These are phyloP conservation scores for Apogon hyalosoma DNA, from an alignment of 2,797 vertebrate genomes.

Conservation along the genomic window DNA sequence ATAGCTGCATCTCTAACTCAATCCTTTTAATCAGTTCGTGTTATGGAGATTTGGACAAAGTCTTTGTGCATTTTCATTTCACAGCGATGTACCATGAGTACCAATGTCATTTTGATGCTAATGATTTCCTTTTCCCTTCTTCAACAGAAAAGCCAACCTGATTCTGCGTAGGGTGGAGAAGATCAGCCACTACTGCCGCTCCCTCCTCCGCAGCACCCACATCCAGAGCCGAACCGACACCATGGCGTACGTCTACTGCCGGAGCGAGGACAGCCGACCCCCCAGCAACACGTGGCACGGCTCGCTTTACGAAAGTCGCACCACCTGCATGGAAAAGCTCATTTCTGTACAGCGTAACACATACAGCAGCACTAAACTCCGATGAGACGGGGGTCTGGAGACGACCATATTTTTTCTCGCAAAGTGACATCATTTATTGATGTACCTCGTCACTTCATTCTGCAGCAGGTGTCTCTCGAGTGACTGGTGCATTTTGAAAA, in stretches of 20 bases:
- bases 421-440: constrained; percentile 63
- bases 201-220: constrained; percentile 91
- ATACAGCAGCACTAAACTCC: constrained; percentile 95
- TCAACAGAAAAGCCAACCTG: constrained; percentile 93
- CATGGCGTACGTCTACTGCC: constrained; percentile 92
- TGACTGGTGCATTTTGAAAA: constrained; percentile 63
- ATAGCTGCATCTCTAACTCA: too few species aligned
- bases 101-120: background rate
- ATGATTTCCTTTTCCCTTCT: background rate
- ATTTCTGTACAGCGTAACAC: constrained; percentile 95
- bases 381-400: constrained; percentile 84
- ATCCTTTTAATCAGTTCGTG: too few species aligned
- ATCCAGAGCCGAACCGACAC: constrained; percentile 97
- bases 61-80: background rate
- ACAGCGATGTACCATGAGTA: background rate
- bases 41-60: too few species aligned
- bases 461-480: constrained; percentile 65
- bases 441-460: constrained; percentile 50
- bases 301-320: constrained; percentile 92
- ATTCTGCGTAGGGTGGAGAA: constrained; percentile 92
- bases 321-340: constrained; percentile 94
- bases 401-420: constrained; percentile 24
- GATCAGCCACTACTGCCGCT: constrained; percentile 89
- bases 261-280: constrained; percentile 88
- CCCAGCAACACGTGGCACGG: constrained; percentile 88